Base-by-base conservation (phyloP, 2,797 vertebrate genomes). In the Melanogrammus aeglefinus region DNA sequence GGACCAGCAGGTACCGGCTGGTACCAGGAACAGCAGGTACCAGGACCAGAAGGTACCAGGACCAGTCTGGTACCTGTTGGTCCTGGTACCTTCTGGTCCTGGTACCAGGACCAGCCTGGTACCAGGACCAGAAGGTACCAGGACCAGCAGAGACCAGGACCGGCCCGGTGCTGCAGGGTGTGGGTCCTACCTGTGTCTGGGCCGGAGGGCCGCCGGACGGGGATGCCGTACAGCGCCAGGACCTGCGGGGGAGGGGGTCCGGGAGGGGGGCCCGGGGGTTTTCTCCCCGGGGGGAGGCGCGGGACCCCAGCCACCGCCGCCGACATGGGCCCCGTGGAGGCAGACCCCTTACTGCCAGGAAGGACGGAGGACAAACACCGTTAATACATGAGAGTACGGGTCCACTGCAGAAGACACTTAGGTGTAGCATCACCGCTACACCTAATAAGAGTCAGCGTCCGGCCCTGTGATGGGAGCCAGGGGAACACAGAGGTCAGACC, bases 161-260 rank as follows among this genome's bases (percentile, higher is more conserved):
- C 47, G 18, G 47, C 47, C 4, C 3, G 57, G 57, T 24, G 51
- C 21, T 14, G 13, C 14, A 1, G 44, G 16, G 47, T n/a, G 14
- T 70, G 18, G 16, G 14, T 0, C 38, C 89, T 90, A 97, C 97
- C 97, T 84, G 88, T 66, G n/a, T 98, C 93, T 75, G 80, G 27
- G 35, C 86, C 79, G 0, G 78, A 87, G 73, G 16, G 1, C 39
- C 88, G 86, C 36, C 91, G 91, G 80, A 81, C 78, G 73, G 63
- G 96, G 93, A 93, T 91, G 69, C 95, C 96, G 29, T 98, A 98
- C 89, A 98, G 94, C 75, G 96, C 97, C 41, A 99, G 90, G 57
- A 99, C 95, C 21, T 99, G 98, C 71, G 97, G 96, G 3, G 98
- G 98, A 0, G 98, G 97, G 1, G 97, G 98, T 0, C 98, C 97